Evolutionary conservation across 2,113 vertebrate species (phyloP).

Genomic region (Taurulus bubalis): DNA sequence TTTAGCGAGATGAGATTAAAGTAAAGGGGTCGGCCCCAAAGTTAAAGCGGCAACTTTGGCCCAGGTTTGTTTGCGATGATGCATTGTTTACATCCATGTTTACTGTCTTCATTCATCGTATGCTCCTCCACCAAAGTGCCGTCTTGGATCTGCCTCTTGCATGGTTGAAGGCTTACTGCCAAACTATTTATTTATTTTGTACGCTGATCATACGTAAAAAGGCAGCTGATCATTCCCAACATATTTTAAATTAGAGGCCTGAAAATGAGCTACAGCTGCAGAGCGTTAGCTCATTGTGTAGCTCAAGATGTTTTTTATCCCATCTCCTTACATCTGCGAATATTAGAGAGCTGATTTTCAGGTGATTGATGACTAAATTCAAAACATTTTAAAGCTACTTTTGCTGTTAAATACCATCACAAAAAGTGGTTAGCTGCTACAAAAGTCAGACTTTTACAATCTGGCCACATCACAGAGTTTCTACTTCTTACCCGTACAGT

Average conservation of each 20-base stretch:
- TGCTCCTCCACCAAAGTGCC: neutral
- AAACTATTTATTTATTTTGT: neutral
- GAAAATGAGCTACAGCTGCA: too few relatives aligned
- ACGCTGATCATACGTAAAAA: neutral
- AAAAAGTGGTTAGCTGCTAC: neutral
- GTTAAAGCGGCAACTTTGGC: too few relatives aligned
- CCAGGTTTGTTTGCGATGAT: too few relatives aligned
- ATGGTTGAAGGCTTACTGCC: too few relatives aligned
- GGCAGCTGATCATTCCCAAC: too few relatives aligned
- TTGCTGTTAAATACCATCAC: neutral
- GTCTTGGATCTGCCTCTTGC: too few relatives aligned
- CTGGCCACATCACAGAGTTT: neutral
- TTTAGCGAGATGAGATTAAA: too few relatives aligned
- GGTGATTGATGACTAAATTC: neutral
- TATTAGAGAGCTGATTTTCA: neutral
- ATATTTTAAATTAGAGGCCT: too few relatives aligned
- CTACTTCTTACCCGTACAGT: constrained; percentile 84
- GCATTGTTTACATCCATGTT: too few relatives aligned
- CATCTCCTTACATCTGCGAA: neutral
- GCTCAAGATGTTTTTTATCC: neutral
- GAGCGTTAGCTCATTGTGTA: too few relatives aligned
- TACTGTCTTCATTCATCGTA: neutral
- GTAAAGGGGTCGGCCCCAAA: too few relatives aligned
- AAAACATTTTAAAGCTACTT: neutral
- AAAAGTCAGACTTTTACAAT: neutral